These are phyloP conservation scores for Nycticryphes semicollaris DNA, from an alignment of 2,113 vertebrate species.

Conservation along the genomic window DNA sequence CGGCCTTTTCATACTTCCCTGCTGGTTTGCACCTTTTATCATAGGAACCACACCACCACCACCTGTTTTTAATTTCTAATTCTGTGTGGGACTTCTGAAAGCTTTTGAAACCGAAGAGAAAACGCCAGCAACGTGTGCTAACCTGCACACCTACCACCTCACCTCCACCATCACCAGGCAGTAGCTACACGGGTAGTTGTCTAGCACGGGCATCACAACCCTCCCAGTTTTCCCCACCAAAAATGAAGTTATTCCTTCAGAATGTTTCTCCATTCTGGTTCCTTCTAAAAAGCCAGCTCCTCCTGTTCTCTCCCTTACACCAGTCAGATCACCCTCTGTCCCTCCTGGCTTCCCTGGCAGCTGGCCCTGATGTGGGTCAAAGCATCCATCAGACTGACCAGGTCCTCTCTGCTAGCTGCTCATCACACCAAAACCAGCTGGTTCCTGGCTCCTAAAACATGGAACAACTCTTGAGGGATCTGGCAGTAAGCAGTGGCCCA, in stretches of 20 bases:
- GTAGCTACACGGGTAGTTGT: not conserved
- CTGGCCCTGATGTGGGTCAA: not conserved
- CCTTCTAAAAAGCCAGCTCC: not conserved
- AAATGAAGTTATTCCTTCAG: not conserved
- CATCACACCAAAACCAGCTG: not conserved
- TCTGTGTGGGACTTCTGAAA: not conserved
- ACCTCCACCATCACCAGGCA: not conserved
- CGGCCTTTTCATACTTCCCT: not conserved
- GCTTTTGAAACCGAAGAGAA: not conserved
- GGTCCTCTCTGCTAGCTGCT: not conserved
- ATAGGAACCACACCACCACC: not conserved
- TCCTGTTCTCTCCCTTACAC: not conserved
- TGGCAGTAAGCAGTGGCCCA: not conserved
- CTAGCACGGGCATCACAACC: not conserved
- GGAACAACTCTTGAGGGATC: not conserved
- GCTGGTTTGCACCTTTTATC: not conserved
- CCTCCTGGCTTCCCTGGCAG: not conserved
- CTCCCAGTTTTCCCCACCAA: not conserved
- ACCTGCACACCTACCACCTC: not conserved
- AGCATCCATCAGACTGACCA: not conserved
- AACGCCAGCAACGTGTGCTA: not conserved
- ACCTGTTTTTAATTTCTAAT: not conserved
- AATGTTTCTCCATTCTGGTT: not conserved
- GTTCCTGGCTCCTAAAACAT: rapidly evolving
- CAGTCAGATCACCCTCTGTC: not conserved